Evolutionary conservation across 2,797 vertebrate species (phyloP).

Genomic region (Fistularia tabacaria): DNA sequence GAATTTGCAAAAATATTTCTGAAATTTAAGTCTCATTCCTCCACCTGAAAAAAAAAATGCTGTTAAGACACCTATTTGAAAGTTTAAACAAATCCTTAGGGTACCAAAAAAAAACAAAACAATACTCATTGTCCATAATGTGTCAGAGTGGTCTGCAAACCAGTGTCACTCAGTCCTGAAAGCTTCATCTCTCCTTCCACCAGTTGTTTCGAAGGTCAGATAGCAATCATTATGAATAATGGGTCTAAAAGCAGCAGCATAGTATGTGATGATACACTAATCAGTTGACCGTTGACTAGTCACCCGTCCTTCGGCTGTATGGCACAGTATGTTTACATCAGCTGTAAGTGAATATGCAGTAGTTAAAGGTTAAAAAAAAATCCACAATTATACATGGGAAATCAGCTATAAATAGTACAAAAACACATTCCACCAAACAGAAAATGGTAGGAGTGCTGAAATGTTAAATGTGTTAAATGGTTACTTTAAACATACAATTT

Average conservation of each 20-base stretch:
- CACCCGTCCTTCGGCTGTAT: slow-evolving; percentile 30
- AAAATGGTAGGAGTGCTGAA: slow-evolving; percentile 7
- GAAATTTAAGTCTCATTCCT: slow-evolving; percentile 5
- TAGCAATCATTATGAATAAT: slow-evolving; percentile 48
- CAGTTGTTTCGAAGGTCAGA: slow-evolving; percentile 46
- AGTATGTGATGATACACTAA: slow-evolving; percentile 59
- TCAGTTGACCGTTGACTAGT: slow-evolving; percentile 46
- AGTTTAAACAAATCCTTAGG: slow-evolving; percentile 8
- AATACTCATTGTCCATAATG: too few species aligned
- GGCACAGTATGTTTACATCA: slow-evolving; percentile 5
- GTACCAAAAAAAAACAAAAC: neutral
- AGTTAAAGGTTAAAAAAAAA: too few species aligned
- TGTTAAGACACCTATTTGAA: slow-evolving; percentile 5
- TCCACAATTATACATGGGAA: too few species aligned
- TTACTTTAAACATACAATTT: too few species aligned
- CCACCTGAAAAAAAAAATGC: slow-evolving; percentile 2
- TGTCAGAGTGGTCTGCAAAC: slow-evolving; percentile 37
- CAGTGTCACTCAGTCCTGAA: slow-evolving; percentile 11
- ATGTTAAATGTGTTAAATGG: slow-evolving; percentile 7
- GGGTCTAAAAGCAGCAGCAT: slow-evolving; percentile 20
- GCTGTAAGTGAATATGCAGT: neutral
- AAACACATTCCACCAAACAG: slow-evolving; percentile 4
- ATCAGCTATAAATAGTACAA: neutral
- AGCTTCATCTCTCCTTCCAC: slow-evolving; percentile 2
- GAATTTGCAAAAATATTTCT: too few species aligned